Evolutionary conservation across 2,113 vertebrate species (phyloP), one percentile per base, ranked within the genome.

Genomic region (Ochotona curzoniae): DNA sequence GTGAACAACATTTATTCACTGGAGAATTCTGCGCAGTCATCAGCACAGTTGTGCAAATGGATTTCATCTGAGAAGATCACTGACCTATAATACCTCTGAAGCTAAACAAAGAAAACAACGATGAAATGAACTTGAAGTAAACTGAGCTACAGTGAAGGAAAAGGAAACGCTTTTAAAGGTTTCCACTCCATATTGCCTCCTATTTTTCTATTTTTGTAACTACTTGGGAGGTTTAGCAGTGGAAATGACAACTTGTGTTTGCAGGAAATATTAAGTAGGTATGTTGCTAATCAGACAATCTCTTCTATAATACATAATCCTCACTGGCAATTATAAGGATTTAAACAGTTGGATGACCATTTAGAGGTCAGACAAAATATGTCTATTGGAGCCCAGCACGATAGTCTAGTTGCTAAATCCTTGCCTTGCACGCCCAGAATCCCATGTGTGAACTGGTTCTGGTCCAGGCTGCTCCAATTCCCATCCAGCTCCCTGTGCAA

Each of bases 321-420:
- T 32, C 51, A 60, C 6, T 47, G 20, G 81, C 7, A 14, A 26
- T 60, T 94, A 88, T 10, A 60, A 64, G 66, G 12, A 1, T 89
- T 63, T 89, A 91, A 82, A 2, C 6, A 89, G 12, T 78, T 66
- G 23, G 8, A 13, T 88, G 26, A 11, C 8, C 51, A 76, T 88
- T 90, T 84, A 35, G 13, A 93, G 66, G 18, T 81, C 44, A 83
- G 18, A 92, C 92, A 71, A 76, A 84, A 69, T 25, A 12, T 44
- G 38, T 44, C 38, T 44, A 44, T 44, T 44, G 38, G 38, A 44
- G 38, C 38, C 38, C 38, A 44, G 38, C 38, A 6, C 38, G 38
- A 44, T 44, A 44, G 38, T 44, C 38, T 44, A 44, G 38, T 44
- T 44, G 38, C 38, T 44, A 44, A 44, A 44, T 44, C 38, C 38